Evolutionary conservation across 2,797 vertebrate species (phyloP), one percentile per base, ranked within the genome.

Genomic region (Thunnus albacares): DNA sequence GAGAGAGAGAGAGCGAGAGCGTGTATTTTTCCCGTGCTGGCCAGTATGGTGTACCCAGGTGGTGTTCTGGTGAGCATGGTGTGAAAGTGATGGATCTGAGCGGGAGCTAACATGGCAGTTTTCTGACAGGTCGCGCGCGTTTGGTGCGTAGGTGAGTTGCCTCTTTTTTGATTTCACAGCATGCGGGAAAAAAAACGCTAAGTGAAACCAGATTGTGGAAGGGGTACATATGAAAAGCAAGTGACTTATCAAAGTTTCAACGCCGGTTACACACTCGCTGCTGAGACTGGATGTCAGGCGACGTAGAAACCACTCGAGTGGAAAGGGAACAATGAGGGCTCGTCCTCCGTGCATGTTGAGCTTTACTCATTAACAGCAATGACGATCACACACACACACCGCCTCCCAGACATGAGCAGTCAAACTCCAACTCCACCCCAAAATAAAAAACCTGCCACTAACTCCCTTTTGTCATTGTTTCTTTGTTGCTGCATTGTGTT

Each of bases 61-160:
- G 92, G 91, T 33, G 92, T 93, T 91, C 87, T 89, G 86, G 78
- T 86, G 66, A 89, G 76, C 53, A 6, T 22, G 72, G 86, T 86
- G 87, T 79, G 88, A 93, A 92, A 85, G 88, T 71, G 90, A 84
- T 56, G 72, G 85, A 90, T 88, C 49, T 33, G 72, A 82, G 87
- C 13, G 52, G 66, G 49, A 47, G 76, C 80, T 65, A 84, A 77
- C 79, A 22, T 26, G 74, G 86, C 87, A 77, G 79, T 70, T 82
- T 65, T 84, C 38, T 75, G 84, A 83, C 89, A 90, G 89, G 87
- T 90, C 88, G 86, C n/a, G 84, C 26, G 72, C 59, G 77, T 90
- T 89, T 93, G 93, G 87, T 92, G 93, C 89, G 89, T 90, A 92
- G 90, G 90, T 90, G 91, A 87, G 76, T 61, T 68, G 72, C 33